Base-by-base conservation (phyloP, 2,113 vertebrate species). In the Carassius gibelio region DNA sequence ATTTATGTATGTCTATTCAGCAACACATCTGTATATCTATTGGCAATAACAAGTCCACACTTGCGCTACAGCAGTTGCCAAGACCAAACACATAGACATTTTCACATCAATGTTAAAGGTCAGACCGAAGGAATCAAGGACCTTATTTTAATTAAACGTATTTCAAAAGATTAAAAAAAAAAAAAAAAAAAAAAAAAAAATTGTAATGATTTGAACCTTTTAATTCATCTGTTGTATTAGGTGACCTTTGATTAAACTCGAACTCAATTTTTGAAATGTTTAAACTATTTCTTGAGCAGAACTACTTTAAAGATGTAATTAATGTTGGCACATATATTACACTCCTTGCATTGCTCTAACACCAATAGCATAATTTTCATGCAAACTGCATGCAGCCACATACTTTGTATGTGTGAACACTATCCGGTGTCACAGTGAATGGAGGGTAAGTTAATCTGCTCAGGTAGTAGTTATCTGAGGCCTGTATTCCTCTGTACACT, bases 391-490 rank as follows among this genome's bases (percentile, higher is more conserved):
- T 34, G 59, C 26, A 17, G 19, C 34, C 26, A 42, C 42, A 30
- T 45, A 52, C 15, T 23, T 68, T 81, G 61, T 52, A 48, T 14
- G 26, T 69, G 62, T 69, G 26, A 81, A 81, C 62, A 34, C 30
- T 48, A 55, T 69, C 45, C 17, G 17, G 80, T 81, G 62, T 76
- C 75, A 52, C 2, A 8, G 50, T 34, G 75, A 76, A 76, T 19
- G 75, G 75, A 34, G 14, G 75, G 75, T 55, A 76, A 76, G 26
- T 76, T 76, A 69, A 81, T 69, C 80, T 81, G 10, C 64, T 55
- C 80, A 81, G 80, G 62, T 81, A 81, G 42, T 81, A 68, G 80
- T 81, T 69, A 81, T 69, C 64, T 34, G 80, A 81, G 64, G 45
- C 80, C 23, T 19, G 23, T 30, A 34, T 21, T 50, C 15, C 21